Conservation (phyloP, 2,113 vertebrate species). For the Fulica atra region DNA sequence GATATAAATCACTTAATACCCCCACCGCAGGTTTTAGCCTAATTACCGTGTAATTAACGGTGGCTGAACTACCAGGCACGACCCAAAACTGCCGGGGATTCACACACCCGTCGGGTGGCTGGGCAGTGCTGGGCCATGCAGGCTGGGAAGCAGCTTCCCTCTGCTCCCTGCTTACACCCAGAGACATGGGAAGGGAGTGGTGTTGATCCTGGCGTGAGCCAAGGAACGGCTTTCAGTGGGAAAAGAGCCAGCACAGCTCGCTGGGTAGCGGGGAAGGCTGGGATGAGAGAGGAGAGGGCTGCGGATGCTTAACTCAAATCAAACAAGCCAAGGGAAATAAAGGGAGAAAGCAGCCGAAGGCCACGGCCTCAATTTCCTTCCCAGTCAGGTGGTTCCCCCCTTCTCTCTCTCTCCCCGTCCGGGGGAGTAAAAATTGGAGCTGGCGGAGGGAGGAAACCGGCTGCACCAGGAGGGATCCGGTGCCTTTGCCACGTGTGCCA, state of each 20-base stretch:
- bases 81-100: background rate
- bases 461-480: background rate
- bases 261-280: background rate
- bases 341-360: background rate
- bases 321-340: constrained; percentile 14
- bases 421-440: background rate
- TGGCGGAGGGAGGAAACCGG: background rate
- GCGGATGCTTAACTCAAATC: background rate
- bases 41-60: background rate
- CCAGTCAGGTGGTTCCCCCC: background rate
- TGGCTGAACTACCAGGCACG: background rate
- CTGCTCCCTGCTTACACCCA: background rate
- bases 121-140: no score
- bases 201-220: background rate
- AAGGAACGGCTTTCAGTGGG: background rate
- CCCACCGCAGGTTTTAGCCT: background rate
- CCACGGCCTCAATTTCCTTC: constrained; percentile 39
- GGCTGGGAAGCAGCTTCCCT: background rate
- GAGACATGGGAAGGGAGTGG: background rate
- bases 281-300: background rate
- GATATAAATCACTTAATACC: constrained; percentile 18
- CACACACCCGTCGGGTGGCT: background rate
- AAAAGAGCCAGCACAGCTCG: background rate
- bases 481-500: background rate
- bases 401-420: background rate